phyloP scores from a whole-genome alignment of 2,113 vertebrate species.

The Odontesthes bonariensis region DNA sequence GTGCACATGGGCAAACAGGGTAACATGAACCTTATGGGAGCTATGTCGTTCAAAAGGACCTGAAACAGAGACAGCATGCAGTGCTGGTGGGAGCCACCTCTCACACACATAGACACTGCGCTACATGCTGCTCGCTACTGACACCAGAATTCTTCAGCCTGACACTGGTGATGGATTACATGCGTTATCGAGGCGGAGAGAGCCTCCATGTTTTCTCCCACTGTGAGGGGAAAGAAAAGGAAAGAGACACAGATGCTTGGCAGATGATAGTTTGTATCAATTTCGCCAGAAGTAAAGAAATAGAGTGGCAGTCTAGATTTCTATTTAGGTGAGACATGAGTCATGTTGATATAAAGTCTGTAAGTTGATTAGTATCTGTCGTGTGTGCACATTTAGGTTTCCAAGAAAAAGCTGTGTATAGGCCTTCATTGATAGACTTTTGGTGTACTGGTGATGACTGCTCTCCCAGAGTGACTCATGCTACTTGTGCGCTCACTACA shows the following conservation, averaged over 20 bases:
- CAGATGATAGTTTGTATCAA: conserved; percentile 44
- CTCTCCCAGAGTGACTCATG: conserved; percentile 20
- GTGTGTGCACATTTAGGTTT: conserved; percentile 2
- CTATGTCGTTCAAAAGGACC: conserved; percentile 70
- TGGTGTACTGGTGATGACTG: conserved; percentile 29
- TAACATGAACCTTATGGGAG: conserved; percentile 70
- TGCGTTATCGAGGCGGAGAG: conserved; percentile 79
- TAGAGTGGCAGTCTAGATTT: conserved; percentile 63
- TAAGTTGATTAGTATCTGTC: conserved; percentile 29
- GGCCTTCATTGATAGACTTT: conserved; percentile 4
- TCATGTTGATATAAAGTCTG: conserved; percentile 38
- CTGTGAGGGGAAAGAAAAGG: conserved; percentile 43
- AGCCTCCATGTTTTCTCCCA: conserved; percentile 65
- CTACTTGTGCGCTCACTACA: conserved; percentile 21
- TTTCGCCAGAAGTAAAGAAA: conserved; percentile 66
- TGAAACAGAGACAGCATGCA: conserved; percentile 57
- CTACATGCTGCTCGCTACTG: conserved; percentile 58
- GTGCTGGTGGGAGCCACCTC: conserved; percentile 61
- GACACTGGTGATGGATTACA: conserved; percentile 83
- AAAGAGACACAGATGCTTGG: not conserved
- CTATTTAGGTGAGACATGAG: conserved; percentile 33
- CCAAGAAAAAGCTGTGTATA: not conserved
- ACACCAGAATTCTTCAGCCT: conserved; percentile 80
- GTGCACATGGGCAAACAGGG: conserved; percentile 43
- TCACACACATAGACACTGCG: conserved; percentile 22